Base-by-base conservation (phyloP, 2,113 vertebrate species). In the Oncorhynchus kisutch region DNA sequence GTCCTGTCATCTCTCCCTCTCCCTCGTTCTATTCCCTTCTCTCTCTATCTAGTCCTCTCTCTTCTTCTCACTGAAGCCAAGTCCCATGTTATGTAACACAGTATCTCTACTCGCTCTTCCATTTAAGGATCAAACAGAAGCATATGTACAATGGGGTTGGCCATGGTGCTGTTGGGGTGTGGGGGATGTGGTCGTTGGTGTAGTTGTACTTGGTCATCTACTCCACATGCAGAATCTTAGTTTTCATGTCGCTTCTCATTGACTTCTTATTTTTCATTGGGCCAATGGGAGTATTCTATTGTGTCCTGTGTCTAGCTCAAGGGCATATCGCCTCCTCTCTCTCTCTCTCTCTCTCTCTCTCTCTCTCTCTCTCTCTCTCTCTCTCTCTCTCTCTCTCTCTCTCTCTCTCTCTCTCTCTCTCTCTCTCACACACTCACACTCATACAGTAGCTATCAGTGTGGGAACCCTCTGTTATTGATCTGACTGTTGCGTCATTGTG, bases 401-500 rank as follows among this genome's bases (percentile, higher is more conserved):
- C 66, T 31, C 66, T n/a, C 18, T 20, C 18, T 59, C 57, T 20
- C 18, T 5, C 13, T 18, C 57, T 18, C 57, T 0, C 57, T 1
- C 57, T 18, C 57, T 0, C 57, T 6, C 20, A 9, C 71, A 4
- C 29, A 18, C 27, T 20, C 29, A 6, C 31, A 4, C 49, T 25
- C 66, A 68, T 25, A 39, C 66, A 68, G 18, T 39, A 29, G 27
- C 14, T n/a, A 68, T 29, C 67, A 68, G 18, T 67, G 27, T 34
- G 8, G 67, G 67, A 34, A 20, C 31, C 16, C 29, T 68, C 27
- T 67, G 14, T 67, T 16, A 34, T n/a, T 62, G 59, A 62, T 62
- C 59, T 4, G 14, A 75, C 25, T 48, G 74, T 77, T 85, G 81
- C 74, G 18, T 88, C 82, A 86, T 9, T 0, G 78, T 78, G 80